Conservation (phyloP, 2,113 vertebrate species). For the Brevimyrus niger region DNA sequence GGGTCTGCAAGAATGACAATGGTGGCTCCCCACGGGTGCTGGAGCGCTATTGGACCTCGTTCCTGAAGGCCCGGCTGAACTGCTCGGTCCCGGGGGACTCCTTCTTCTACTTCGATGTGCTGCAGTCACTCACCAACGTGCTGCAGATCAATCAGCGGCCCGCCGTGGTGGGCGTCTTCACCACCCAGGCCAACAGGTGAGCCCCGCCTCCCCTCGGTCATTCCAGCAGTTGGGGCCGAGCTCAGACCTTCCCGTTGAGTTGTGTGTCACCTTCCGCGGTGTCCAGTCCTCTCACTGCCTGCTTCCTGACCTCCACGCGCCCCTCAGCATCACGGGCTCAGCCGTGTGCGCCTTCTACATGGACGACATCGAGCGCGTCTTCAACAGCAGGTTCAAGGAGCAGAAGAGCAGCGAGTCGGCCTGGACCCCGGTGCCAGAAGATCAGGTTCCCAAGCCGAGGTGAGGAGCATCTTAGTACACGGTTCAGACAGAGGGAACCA, state of each 20-base stretch:
- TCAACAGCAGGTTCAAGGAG: slow-evolving; percentile 80
- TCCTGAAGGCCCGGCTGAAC: slow-evolving; percentile 84
- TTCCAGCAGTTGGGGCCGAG: neutral
- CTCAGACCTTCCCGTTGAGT: neutral
- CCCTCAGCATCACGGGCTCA: slow-evolving; percentile 80
- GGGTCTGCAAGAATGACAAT: slow-evolving; percentile 84
- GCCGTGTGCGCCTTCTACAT: slow-evolving; percentile 86
- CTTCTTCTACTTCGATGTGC: slow-evolving; percentile 83
- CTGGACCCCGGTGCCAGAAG: slow-evolving; percentile 74
- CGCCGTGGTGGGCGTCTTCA: slow-evolving; percentile 74
- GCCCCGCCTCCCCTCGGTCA: neutral
- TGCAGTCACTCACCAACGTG: slow-evolving; percentile 71
- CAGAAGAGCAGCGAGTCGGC: slow-evolving; percentile 65
- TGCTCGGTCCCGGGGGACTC: slow-evolving; percentile 81
- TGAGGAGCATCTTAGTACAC: slow-evolving; percentile 24
- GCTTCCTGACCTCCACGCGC: neutral
- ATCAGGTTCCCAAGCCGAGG: slow-evolving; percentile 77
- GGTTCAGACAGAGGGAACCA: neutral
- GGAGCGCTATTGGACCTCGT: slow-evolving; percentile 87
- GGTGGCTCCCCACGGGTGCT: slow-evolving; percentile 80
- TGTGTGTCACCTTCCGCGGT: neutral
- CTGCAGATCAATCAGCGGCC: slow-evolving; percentile 66
- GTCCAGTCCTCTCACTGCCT: neutral
- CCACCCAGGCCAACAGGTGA: slow-evolving; percentile 85
- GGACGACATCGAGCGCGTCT: slow-evolving; percentile 77